Base-by-base conservation (phyloP, 2,113 vertebrate genomes). In the Vicugna pacos region DNA sequence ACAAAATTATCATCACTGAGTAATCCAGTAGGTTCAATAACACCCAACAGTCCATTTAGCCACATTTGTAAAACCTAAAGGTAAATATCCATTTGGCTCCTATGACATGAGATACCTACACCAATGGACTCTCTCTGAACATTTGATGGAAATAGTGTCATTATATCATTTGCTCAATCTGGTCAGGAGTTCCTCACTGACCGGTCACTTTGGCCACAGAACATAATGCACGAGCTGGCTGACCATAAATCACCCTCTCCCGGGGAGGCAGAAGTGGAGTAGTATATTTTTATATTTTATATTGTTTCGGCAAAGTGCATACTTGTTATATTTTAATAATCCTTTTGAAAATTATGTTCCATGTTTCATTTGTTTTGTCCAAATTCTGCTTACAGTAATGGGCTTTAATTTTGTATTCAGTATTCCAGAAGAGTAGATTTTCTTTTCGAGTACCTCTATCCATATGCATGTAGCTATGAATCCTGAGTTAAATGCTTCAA, bases 381-480 rank as follows among this genome's bases (percentile, higher is more conserved):
- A 35, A 48, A 60, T 83, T 86, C 38, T 48, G 32, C 72, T 75
- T 86, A 5, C 32, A 46, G 17, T 52, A 32, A 70, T 32, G 87
- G 90, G 50, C 60, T 89, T 96, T 89, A 80, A 91, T 77, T 96
- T 93, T 60, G 22, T 26, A 79, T 76, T 94, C 50, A 26, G 54
- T 30, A 79, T 82, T 92, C 42, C 28, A 85, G 75, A 65, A 90
- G 35, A 67, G 48, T 17, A 95, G 60, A 46, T 64, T 94, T 89
- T 77, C 81, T 93, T 65, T 85, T 58, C 42, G 83, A 54, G 56
- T 30, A 89, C 76, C 73, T 73, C 86, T 73, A n/a, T 82, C 85
- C 89, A 86, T 96, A 85, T 96, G 91, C 24, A 62, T 89, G 56
- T 2, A 3, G 35, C 84, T 67, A 64, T 24, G 87, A 89, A 80